These are phyloP conservation scores for Bembecia ichneumoniformis DNA, from an alignment of 2,888 invertebrate species.

Conservation along the genomic window DNA sequence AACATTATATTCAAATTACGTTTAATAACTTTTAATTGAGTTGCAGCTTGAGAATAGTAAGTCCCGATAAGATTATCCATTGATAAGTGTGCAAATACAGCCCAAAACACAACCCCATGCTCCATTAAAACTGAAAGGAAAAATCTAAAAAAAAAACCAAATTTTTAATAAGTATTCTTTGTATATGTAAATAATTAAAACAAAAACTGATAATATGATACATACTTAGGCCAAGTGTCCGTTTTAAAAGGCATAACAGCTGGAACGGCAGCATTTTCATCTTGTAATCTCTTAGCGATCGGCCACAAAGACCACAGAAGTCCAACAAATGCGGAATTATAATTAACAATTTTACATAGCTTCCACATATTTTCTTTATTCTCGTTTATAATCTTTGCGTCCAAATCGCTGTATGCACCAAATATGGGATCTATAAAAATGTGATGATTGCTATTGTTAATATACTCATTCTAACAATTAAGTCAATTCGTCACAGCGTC, in stretches of 20 bases:
- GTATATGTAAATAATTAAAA: too few species aligned
- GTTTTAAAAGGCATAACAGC: background rate
- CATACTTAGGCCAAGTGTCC: background rate
- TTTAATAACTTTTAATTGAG: slow-evolving; percentile 33
- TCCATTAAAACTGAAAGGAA: background rate
- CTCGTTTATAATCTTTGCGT: background rate
- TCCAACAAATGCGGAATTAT: background rate
- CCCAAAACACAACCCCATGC: background rate
- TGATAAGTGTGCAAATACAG: slow-evolving; percentile 19
- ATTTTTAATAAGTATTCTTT: background rate
- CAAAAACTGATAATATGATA: background rate
- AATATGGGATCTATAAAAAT: slow-evolving; percentile 1
- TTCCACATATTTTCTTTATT: background rate
- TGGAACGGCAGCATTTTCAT: background rate
- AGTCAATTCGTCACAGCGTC: too few species aligned
- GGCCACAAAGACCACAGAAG: background rate
- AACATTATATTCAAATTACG: slow-evolving; percentile 24
- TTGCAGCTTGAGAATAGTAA: slow-evolving; percentile 28
- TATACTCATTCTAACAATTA: too few species aligned
- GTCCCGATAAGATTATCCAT: slow-evolving; percentile 24
- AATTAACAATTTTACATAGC: background rate
- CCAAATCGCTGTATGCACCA: background rate
- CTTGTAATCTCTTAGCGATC: background rate
- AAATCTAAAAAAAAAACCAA: background rate
- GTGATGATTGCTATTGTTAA: background rate